These are phyloP conservation scores for Eurois occulta DNA, from an alignment of 2,888 invertebrate species.

Conservation along the genomic window DNA sequence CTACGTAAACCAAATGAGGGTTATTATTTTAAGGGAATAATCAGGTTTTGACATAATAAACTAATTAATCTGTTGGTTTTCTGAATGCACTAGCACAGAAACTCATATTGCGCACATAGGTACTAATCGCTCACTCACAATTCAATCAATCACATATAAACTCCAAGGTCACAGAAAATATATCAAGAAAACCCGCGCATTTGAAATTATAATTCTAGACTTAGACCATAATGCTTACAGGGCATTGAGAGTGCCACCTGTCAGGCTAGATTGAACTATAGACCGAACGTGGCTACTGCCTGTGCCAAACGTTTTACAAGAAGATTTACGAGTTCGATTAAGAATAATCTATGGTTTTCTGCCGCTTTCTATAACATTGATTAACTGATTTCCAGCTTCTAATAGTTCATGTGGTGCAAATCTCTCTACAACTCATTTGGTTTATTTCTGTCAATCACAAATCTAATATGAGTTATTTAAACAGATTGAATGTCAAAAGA, in stretches of 20 bases:
- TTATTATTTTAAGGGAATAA: background rate
- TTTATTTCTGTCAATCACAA: background rate
- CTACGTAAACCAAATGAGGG: no score
- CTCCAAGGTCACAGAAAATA: conserved; percentile 42
- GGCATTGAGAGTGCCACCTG: conserved; percentile 26
- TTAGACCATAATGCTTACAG: conserved; percentile 39
- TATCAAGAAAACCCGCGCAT: conserved; percentile 53
- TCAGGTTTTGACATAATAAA: background rate
- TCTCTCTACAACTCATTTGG: background rate
- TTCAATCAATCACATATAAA: conserved; percentile 18
- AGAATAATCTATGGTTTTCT: conserved; percentile 36
- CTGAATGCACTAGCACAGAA: background rate
- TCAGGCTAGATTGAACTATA: conserved; percentile 48
- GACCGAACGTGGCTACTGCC: conserved; percentile 42
- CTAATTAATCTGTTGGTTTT: background rate
- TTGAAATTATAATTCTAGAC: conserved; percentile 47
- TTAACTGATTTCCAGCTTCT: background rate
- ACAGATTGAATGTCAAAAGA: background rate
- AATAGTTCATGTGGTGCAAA: background rate
- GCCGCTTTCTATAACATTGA: conserved; percentile 2
- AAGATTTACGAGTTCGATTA: conserved; percentile 35
- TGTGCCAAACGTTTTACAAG: conserved; percentile 48
- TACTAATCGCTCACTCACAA: background rate
- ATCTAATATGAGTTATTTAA: background rate
- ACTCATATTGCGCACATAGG: background rate